Evolutionary conservation across 2,888 invertebrate species (phyloP), one percentile per base, ranked within the genome.

Genomic region (Strigamia transsilvanica): DNA sequence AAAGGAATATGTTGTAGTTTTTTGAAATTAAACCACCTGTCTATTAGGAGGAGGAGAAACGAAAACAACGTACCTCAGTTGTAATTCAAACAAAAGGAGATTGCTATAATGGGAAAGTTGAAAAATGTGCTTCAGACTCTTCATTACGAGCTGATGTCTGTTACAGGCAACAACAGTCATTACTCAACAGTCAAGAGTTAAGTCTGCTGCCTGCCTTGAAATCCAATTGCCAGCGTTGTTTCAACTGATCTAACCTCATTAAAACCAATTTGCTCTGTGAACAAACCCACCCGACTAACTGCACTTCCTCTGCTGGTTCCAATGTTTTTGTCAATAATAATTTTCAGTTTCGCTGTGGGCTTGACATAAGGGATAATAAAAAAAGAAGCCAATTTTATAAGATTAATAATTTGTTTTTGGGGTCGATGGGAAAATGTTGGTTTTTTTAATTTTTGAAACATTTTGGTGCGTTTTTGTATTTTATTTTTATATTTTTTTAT

Each of bases 131-230:
- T 32, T 23, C 73, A 32, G 73, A 73, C 73, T 73, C 73, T 73
- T 73, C 73, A 73, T 73, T 73, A 73, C 73, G 73, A 32, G 73
- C 73, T 73, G 73, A 73, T 73, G 73, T 73, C 73, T 73, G 73
- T 73, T n/a, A 73, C 73, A 73, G 73, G 32, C 73, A 73, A 73
- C 73, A 73, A 73, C 73, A 73, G 73, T 73, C 73, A 73, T 73
- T 73, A 73, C 73, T 73, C 73, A 73, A 27, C 73, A 73, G 73
- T 73, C 73, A 73, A 73, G 73, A 73, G 73, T 73, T 73, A 73
- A 73, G 73, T 73, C 73, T 73, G 73, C 32, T 32, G 73, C 73
- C 73, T 73, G 27, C 73, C 73, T 73, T 73, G 73, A 73, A 73
- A 73, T 73, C 73, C 73, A 73, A 73, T 73, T 73, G 73, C 73